phyloP scores from a whole-genome alignment of 2,113 vertebrate species.

The Gnathonemus longibarbis region DNA sequence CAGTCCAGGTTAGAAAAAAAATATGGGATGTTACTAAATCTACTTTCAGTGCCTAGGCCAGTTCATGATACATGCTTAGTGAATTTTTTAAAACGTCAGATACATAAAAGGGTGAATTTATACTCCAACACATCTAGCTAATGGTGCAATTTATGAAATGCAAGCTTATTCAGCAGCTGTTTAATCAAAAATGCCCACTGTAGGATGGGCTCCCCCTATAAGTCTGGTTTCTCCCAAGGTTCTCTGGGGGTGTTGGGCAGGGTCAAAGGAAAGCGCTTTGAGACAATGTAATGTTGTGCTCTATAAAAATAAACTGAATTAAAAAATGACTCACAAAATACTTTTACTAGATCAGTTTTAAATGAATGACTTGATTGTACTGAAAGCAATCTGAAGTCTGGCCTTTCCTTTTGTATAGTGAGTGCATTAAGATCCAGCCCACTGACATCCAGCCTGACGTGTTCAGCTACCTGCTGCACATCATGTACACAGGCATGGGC shows the following conservation, averaged over 20 bases:
- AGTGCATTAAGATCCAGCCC: constrained; percentile 98
- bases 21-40: neutral
- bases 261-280: neutral
- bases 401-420: constrained; percentile 55
- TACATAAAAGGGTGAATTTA: neutral
- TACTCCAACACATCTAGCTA: neutral
- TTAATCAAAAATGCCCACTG: neutral
- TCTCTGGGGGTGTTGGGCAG: neutral
- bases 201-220: neutral
- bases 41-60: neutral
- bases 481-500: constrained; percentile 93
- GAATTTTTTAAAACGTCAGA: neutral
- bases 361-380: neutral
- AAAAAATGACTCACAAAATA: neutral
- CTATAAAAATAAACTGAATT: neutral
- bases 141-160: neutral
- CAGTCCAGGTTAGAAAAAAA: constrained; percentile 76
- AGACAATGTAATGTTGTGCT: neutral
- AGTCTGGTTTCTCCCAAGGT: neutral
- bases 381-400: neutral
- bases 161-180: neutral
- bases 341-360: neutral
- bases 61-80: neutral
- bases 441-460: constrained; percentile 95
- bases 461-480: constrained; percentile 94